A percentile compares a stretch with the other conserved stretches of the same genome.
Conservation (phyloP, 2,797 vertebrate genomes). For the Brachymystax lenok region DNA sequence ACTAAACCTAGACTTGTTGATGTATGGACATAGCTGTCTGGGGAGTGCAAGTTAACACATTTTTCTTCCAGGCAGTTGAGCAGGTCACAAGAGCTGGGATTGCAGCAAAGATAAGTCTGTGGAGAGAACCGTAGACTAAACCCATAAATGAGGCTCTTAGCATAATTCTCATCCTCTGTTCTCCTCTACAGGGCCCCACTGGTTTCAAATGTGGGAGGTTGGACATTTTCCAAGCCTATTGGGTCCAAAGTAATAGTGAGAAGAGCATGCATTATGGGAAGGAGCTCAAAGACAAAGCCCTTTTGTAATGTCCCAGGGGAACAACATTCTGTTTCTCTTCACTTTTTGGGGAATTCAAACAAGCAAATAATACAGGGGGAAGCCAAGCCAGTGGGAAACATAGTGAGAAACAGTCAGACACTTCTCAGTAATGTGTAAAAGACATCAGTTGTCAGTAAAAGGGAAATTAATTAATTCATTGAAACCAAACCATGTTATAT, state of each 20-base stretch:
- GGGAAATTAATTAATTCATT: background rate
- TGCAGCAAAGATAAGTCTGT: background rate
- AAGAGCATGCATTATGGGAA: background rate
- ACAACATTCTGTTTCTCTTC: background rate
- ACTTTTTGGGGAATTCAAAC: background rate
- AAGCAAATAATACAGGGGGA: background rate
- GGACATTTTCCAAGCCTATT: background rate
- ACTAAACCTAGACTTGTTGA: background rate
- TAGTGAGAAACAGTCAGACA: background rate
- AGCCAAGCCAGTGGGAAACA: background rate
- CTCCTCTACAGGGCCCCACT: constrained; percentile 1
- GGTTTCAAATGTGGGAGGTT: constrained; percentile 5
- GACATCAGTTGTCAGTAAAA: background rate
- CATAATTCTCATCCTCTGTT: background rate
- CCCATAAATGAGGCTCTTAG: background rate
- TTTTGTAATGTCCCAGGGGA: background rate
- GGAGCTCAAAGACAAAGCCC: background rate
- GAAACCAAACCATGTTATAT: background rate
- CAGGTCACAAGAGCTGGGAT: background rate
- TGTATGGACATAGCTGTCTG: too few relatives aligned
- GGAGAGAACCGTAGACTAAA: background rate
- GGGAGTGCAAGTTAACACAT: background rate
- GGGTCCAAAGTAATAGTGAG: background rate
- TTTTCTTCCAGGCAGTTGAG: background rate
- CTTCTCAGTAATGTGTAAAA: background rate